Evolutionary conservation across 2,888 invertebrate species (phyloP), one percentile per base, ranked within the genome.

Genomic region (Brassicogethes aeneus): DNA sequence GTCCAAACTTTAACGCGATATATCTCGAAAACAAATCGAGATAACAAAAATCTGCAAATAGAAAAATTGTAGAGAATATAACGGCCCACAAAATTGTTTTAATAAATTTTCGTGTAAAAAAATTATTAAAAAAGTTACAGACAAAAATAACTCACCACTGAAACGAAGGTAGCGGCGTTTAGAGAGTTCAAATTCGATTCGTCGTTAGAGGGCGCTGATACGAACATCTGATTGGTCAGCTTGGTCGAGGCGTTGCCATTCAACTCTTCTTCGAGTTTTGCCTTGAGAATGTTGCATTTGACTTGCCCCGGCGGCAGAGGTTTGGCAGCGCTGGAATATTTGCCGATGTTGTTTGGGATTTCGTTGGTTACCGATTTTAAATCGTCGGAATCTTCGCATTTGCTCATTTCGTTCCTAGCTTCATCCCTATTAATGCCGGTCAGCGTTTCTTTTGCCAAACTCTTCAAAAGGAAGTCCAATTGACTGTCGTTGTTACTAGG

Each of bases 201-300:
- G 37, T 73, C 71, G 39, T 60, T 59, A 44, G 61, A 62, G 7
- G 64, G 56, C 30, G 68, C 56, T 41, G 70, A 65, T 57, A 75
- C 74, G 58, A 74, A 75, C 71, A 75, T 73, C 61, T 75, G 76
- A 64, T 76, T 76, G 32, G 75, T 76, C 43, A 75, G 47, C 59
- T 76, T 76, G 2, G 73, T 68, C 44, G 68, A 43, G 53, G 40
- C 32, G 15, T 53, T 47, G 53, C 38, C 32, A 15, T 53, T 47
- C 37, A 59, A 34, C 62, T 82, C 82, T 58, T 82, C 82, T 61
- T 80, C 78, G 41, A 75, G 75, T 64, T 80, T 80, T 45, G 82
- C 83, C 76, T 95, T 95, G 40, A 94, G 72, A 64, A 94, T 93
- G 70, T 89, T 94, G 70, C 94, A 94, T 70, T 94, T 95, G 46